Evolutionary conservation across 2,113 vertebrate genomes (phyloP), one percentile per base, ranked within the genome.

Genomic region (Pelusios castaneus): DNA sequence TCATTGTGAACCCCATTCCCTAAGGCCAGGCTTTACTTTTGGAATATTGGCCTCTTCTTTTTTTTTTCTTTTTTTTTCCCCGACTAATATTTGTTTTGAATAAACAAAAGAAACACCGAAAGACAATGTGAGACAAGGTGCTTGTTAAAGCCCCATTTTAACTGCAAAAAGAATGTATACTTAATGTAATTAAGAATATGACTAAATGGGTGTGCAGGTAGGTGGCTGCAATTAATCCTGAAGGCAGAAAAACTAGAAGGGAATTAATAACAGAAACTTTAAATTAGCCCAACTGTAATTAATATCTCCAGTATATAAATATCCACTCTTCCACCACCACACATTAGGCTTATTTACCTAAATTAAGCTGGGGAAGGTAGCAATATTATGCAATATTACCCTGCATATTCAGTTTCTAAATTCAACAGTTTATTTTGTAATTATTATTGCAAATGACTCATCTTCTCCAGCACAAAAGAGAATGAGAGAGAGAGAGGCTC

Each of bases 231-330:
- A 91, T 97, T 94, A 95, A 94, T 96, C 83, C 92, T 14, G 31
- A 56, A 91, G 86, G 96, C 92, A 88, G 52, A 45, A 67, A 92
- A 94, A 91, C 92, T 67, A 0, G 83, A 87, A 95, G 91, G 91
- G 94, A 97, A 97, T 96, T 97, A 97, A 96, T 95, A 97, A 95
- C 91, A 93, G 95, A 95, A 95, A 95, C 93, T 96, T 97, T 93
- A 87, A 96, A 97, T 97, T 96, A 97, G 88, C 88, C 80, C 82
- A 95, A 70, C 45, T 87, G 94, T 96, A 97, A 97, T 98, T 98
- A 97, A 97, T 97, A 96, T 91, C 94, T 91, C 84, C 34, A 41
- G 87, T 90, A 58, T 87, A 94, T 96, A 97, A 97, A 97, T 96
- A 97, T n/a, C 88, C 31, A 55, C 49, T 95, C 78, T 96, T 94